phyloP scores from a whole-genome alignment of 2,797 vertebrate species.

The Halcyon chelicuti region DNA sequence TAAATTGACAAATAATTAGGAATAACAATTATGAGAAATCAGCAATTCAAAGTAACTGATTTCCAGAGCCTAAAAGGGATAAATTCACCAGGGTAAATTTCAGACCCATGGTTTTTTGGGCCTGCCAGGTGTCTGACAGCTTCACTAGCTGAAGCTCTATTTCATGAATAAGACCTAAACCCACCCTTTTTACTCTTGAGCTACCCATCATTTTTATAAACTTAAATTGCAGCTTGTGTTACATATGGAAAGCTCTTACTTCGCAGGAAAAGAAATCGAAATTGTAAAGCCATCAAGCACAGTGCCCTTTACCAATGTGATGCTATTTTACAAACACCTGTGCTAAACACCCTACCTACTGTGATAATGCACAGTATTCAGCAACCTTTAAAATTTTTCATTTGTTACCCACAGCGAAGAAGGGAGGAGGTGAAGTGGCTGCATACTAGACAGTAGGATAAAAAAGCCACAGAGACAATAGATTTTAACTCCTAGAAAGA shows the following conservation, averaged over 20 bases:
- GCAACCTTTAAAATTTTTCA: constrained; percentile 70
- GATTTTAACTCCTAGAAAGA: neutral
- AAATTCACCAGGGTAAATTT: neutral
- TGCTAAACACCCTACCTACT: constrained; percentile 68
- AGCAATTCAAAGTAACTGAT: neutral
- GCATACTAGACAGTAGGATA: neutral
- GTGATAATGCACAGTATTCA: constrained; percentile 72
- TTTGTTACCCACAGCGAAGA: constrained; percentile 59
- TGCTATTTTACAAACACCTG: constrained; percentile 58
- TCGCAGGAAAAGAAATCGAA: neutral
- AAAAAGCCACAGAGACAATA: neutral
- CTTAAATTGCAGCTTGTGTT: neutral
- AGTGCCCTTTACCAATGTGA: constrained; percentile 42
- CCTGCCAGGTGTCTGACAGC: neutral
- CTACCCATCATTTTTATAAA: neutral
- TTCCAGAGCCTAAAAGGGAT: neutral
- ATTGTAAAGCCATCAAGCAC: constrained; percentile 38
- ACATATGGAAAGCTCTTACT: neutral
- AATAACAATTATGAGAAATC: neutral
- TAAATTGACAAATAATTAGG: neutral
- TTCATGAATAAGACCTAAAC: neutral
- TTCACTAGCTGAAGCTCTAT: neutral
- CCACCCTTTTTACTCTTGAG: neutral
- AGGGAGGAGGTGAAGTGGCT: constrained; percentile 30
- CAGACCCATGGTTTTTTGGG: neutral